These are phyloP conservation scores for Platalea minor DNA, from an alignment of 2,797 vertebrate species.

Conservation along the genomic window DNA sequence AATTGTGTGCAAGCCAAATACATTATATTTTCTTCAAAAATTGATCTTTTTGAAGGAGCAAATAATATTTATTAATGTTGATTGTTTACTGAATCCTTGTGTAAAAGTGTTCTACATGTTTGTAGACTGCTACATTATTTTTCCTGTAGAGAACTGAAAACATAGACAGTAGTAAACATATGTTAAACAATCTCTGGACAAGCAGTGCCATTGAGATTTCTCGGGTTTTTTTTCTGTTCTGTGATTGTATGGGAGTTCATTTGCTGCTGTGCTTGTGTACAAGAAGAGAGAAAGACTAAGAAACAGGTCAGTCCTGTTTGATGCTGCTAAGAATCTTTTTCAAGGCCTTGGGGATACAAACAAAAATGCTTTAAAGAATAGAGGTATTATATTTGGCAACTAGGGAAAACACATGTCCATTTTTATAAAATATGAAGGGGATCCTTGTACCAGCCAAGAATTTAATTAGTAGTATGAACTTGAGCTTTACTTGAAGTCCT, in stretches of 20 bases:
- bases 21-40: conserved; percentile 63
- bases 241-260: conserved; percentile 43
- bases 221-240: conserved; percentile 1
- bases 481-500: conserved; percentile 67
- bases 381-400: conserved; percentile 55
- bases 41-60: conserved; percentile 56
- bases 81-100: conserved; percentile 69
- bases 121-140: conserved; percentile 65
- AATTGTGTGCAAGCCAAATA: conserved; percentile 70
- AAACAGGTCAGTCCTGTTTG: conserved; percentile 77
- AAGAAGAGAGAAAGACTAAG: conserved; percentile 55
- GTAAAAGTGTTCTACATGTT: conserved; percentile 70
- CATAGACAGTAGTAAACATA: conserved; percentile 23
- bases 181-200: conserved; percentile 43
- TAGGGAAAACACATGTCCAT: conserved; percentile 5
- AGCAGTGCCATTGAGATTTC: conserved; percentile 28
- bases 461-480: conserved; percentile 29
- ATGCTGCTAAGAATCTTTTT: conserved; percentile 78
- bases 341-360: conserved; percentile 67
- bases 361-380: conserved; percentile 67
- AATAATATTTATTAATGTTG: conserved; percentile 75
- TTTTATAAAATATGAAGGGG: conserved; percentile 62
- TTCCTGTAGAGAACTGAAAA: conserved; percentile 56
- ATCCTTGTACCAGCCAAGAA: conserved; percentile 40
- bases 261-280: conserved; percentile 69